Conservation (phyloP, 1,140 invertebrate species). For the Rhyzopertha dominica region DNA sequence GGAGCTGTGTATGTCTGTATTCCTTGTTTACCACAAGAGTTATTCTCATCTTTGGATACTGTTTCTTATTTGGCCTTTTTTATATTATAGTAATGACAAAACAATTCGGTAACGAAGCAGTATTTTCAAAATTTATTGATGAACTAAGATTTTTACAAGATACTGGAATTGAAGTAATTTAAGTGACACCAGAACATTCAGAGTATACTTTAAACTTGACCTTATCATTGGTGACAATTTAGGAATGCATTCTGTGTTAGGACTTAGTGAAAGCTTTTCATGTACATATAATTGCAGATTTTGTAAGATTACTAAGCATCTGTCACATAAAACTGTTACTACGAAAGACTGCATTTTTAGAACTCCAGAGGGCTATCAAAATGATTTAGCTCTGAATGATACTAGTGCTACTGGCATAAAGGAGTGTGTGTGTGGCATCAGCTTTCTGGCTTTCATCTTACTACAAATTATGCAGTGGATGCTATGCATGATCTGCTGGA, state of each 20-base stretch:
- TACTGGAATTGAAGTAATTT: too few relatives aligned
- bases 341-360: conserved; percentile 12
- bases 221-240: conserved; percentile 6
- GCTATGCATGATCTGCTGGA: conserved; percentile 22
- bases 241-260: background rate
- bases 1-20: too few relatives aligned
- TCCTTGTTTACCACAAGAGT: too few relatives aligned
- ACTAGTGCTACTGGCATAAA: conserved; percentile 8
- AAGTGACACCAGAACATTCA: too few relatives aligned
- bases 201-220: background rate
- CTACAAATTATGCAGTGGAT: conserved; percentile 18
- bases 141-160: too few relatives aligned
- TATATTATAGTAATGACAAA: too few relatives aligned
- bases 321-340: too few relatives aligned
- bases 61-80: too few relatives aligned
- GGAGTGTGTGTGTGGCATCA: conserved; percentile 14
- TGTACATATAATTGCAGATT: background rate
- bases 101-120: too few relatives aligned
- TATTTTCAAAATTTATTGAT: too few relatives aligned
- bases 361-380: background rate
- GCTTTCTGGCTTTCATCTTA: conserved; percentile 16
- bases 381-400: background rate
- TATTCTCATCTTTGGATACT: too few relatives aligned
- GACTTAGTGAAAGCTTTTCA: background rate
- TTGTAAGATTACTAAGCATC: conserved; percentile 25